Percentiles rank a stretch among this genome's conserved stretches.
These are phyloP conservation scores for Corythaixoides concolor DNA, from an alignment of 2,113 vertebrate genomes.

Conservation along the genomic window DNA sequence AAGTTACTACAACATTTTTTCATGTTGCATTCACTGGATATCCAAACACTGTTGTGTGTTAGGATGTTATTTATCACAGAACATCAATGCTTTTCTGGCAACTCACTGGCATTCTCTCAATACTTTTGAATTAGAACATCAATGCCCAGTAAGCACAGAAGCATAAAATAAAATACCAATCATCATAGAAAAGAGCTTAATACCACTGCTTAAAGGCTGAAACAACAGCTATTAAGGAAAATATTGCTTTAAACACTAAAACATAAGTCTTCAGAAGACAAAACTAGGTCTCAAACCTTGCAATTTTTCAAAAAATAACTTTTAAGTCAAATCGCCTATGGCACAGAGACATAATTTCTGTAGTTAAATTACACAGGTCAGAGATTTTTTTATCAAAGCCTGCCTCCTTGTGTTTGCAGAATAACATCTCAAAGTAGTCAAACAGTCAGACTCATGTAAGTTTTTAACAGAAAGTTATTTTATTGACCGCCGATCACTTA, in stretches of 20 bases:
- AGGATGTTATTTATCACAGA: not conserved
- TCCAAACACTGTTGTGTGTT: not conserved
- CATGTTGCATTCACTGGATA: not conserved
- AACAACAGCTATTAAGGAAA: not conserved
- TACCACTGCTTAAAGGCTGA: not conserved
- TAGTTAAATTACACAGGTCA: not conserved
- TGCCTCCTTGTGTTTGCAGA: slow-evolving; percentile 56
- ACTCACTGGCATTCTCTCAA: not conserved
- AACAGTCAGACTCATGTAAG: not conserved
- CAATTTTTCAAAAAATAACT: not conserved
- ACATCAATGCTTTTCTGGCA: not conserved
- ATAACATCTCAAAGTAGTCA: not conserved
- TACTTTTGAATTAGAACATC: not conserved
- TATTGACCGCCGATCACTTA: not conserved
- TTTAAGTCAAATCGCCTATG: not conserved
- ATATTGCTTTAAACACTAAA: not conserved
- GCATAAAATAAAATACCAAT: not conserved
- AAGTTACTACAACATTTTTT: not conserved
- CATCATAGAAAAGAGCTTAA: not conserved
- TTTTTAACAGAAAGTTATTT: not conserved
- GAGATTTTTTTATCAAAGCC: not conserved
- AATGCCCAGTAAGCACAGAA: not conserved
- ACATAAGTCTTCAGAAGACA: not conserved
- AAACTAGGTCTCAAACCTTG: not conserved
- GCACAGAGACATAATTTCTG: not conserved